Base-by-base conservation (phyloP, 2,113 vertebrate species). In the Dasyprocta punctata region DNA sequence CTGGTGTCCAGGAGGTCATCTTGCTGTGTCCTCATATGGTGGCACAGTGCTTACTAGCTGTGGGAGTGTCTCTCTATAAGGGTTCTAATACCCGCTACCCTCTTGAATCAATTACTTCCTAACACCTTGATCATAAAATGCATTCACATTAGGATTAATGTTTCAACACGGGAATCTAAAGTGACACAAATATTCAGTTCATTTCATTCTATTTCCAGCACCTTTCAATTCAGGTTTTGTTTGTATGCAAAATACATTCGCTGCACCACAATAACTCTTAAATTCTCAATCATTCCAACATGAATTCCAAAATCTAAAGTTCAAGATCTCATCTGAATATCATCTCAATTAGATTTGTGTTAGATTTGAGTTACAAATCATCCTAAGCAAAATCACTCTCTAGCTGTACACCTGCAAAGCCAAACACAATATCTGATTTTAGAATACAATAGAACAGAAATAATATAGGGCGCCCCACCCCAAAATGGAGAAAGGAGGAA, bases 1-100 rank as follows among this genome's bases (percentile, higher is more conserved):
- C 67, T n/a, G 1, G 0, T 26, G 22, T 67, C 1, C 3, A 44
- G 6, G 30, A 1, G 5, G 0, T 5, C 0, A 9, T 36, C 6
- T 65, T 38, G 9, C 10, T 16, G 0, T 58, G 24, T 28, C 38
- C 24, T 28, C 16, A n/a, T 16, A 30, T 28, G 38, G 2, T 11
- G 0, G 41, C 65, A 22, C 13, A n/a, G 5, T 9, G 30, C 11
- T 54, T 56, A 6, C 4, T 49, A 33, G 6, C 4, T 88, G 9
- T 30, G 24, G 2, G n/a, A 16, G 16, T 24, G 16, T 24, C 1
- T 41, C 54, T 9, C 4, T 16, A 12, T 22, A 28, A 12, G 33
- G 4, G 0, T 47, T 30, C 30, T 22, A 30, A 22, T 7, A 17
- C 16, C 10, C 4, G 3, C 5, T 49, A 49, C 3, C 0, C 30